Percentiles rank a stretch among this genome's conserved stretches.
phyloP scores from a whole-genome alignment of 1,140 invertebrate species.

The Ceratina japonica region DNA sequence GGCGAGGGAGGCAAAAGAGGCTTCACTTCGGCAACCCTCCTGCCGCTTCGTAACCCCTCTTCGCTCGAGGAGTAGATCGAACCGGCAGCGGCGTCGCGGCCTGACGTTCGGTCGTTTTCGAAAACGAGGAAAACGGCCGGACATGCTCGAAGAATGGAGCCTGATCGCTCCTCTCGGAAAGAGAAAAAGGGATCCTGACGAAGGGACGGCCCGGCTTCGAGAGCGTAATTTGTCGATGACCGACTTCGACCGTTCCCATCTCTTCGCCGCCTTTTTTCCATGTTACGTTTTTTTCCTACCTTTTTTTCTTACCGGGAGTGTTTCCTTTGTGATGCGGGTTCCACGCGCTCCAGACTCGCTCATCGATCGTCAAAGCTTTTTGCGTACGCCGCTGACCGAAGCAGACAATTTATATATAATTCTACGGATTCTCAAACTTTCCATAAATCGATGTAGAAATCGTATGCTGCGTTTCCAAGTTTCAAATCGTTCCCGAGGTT shows the following conservation, averaged over 20 bases:
- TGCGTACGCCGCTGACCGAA: too few species aligned
- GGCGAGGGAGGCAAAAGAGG: constrained; percentile 35
- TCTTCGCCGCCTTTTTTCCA: not conserved
- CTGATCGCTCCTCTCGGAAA: constrained; percentile 13
- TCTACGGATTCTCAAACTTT: too few species aligned
- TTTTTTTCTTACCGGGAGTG: not conserved
- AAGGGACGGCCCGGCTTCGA: not conserved
- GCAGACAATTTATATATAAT: not conserved
- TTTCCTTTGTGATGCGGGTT: too few species aligned
- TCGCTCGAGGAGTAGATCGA: constrained; percentile 14
- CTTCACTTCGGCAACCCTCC: constrained; percentile 44
- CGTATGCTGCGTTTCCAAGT: too few species aligned
- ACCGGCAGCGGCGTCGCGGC: not conserved
- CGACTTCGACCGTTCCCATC: constrained; percentile 9
- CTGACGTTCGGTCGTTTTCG: constrained; percentile 23
- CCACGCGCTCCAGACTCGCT: not conserved
- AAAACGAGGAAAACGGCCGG: constrained; percentile 32
- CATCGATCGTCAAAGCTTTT: not conserved
- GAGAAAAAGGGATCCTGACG: not conserved
- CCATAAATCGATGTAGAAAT: too few species aligned
- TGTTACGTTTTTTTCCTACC: not conserved
- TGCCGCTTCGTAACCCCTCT: constrained; percentile 28
- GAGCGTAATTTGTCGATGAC: constrained; percentile 32
- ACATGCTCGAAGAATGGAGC: constrained; percentile 21
- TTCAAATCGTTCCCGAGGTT: too few species aligned